phyloP scores from a whole-genome alignment of 2,888 invertebrate genomes.

The Mantis religiosa region DNA sequence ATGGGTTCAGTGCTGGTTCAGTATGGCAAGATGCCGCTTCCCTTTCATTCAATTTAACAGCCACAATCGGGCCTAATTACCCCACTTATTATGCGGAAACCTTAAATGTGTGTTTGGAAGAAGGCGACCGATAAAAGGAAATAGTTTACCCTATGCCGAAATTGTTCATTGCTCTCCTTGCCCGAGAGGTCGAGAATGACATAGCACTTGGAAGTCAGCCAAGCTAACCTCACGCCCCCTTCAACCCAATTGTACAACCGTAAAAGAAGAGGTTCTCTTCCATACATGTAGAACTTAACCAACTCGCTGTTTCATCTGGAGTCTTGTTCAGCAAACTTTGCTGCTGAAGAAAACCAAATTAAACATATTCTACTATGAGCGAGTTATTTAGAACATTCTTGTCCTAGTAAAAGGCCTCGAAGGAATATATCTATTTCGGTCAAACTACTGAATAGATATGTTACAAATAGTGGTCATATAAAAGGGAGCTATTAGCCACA shows the following conservation, averaged over 20 bases:
- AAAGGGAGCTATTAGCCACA: too few relatives aligned
- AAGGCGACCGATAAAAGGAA: neutral
- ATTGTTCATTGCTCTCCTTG: neutral
- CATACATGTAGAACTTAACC: neutral
- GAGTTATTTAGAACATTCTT: too few relatives aligned
- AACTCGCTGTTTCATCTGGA: neutral
- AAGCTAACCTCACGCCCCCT: neutral
- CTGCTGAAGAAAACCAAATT: neutral
- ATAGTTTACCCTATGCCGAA: neutral
- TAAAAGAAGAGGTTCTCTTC: neutral
- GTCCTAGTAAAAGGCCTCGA: too few relatives aligned
- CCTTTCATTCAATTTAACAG: neutral
- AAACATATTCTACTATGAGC: neutral
- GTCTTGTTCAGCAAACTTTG: neutral
- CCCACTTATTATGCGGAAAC: neutral
- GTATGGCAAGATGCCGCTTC: neutral
- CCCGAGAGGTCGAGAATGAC: neutral
- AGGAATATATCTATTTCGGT: too few relatives aligned
- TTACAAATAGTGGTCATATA: too few relatives aligned
- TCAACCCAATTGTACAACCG: neutral
- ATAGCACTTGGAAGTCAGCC: neutral
- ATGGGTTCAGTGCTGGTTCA: neutral
- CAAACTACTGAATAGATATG: too few relatives aligned
- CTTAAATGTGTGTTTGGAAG: neutral
- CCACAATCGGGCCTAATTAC: neutral